Percentiles rank a stretch among this genome's conserved stretches.
Evolutionary conservation across 2,113 vertebrate species (phyloP).

Genomic region (Nansenia antarctica): DNA sequence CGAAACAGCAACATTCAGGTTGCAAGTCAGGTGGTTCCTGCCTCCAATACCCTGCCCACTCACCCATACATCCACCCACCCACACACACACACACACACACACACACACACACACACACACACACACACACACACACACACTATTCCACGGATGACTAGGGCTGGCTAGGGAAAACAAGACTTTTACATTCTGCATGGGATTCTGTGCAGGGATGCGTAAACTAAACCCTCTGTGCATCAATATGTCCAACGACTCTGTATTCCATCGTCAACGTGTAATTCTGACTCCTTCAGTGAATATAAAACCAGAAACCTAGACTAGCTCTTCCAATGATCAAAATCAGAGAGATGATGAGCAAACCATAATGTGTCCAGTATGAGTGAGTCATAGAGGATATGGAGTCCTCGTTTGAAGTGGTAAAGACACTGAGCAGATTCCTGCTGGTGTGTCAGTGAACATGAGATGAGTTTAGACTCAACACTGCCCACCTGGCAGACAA

Average conservation of each 20-base stretch:
- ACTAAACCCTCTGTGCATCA: not conserved
- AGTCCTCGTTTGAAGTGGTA: not conserved
- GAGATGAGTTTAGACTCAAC: not conserved
- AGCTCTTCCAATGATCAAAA: not conserved
- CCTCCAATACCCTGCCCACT: not conserved
- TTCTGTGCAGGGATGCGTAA: too few species aligned
- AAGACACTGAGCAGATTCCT: not conserved
- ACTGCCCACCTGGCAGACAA: not conserved
- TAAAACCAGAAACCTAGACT: too few species aligned
- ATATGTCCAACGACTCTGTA: not conserved
- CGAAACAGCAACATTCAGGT: too few species aligned
- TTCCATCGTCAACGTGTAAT: not conserved
- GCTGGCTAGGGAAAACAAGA: too few species aligned
- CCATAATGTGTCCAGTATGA: not conserved
- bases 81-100: too few species aligned
- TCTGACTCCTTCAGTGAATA: not conserved
- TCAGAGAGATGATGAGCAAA: not conserved
- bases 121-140: too few species aligned
- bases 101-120: too few species aligned
- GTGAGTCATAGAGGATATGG: not conserved
- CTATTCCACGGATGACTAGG: too few species aligned
- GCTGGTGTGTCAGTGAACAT: not conserved
- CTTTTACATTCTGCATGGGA: too few species aligned
- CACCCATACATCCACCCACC: too few species aligned
- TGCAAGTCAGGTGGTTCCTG: too few species aligned